Evolutionary conservation across 1,140 invertebrate genomes (phyloP), one percentile per base, ranked within the genome.

Genomic region (Macrobrachium rosenbergii): DNA sequence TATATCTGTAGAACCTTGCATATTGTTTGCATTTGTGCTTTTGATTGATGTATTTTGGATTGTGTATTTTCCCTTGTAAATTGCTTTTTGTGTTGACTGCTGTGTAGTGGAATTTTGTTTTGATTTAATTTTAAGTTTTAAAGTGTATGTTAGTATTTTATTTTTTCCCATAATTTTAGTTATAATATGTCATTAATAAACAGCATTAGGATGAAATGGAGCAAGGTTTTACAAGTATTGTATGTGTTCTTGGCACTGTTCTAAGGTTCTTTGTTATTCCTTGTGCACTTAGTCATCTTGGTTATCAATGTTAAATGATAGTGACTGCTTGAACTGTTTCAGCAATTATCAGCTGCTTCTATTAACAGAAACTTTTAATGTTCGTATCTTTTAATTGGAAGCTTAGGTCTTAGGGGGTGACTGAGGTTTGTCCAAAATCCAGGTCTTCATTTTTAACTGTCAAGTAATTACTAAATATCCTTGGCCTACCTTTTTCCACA

Each of bases 1-100:
- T 43, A 10, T 81, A 45, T 82, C 85, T 81, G 85, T 87, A 87
- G 85, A 87, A 87, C 85, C 85, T 87, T 87, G 85, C 85, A 87
- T 87, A 63, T 78, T 76, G 78, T 81, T 19, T 11, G 59, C 12
- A 60, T 60, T 60, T 59, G 45, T 62, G 19, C 52, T 28, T 80
- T 60, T 80, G 59, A 58, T 58, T 52, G 23, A 43, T 52, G 52
- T 52, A 52, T 52, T 52, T 52, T 52, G 12, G 52, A 12, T 8
- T 62, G 45, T 62, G 45, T 28, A 52, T 80, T 60, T n/a, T 52
- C 14, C 23, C 17, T 28, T 78, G 59, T 58, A 62, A 43, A 45
- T 52, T 28, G 14, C 16, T 23, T n/a, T 72, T 72, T 72, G 21
- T 72, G n/a, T 72, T 52, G 8, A 52, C 23, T 72, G 23, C 17